Conservation (phyloP, 2,797 vertebrate species). For the Tachyglossus aculeatus region DNA sequence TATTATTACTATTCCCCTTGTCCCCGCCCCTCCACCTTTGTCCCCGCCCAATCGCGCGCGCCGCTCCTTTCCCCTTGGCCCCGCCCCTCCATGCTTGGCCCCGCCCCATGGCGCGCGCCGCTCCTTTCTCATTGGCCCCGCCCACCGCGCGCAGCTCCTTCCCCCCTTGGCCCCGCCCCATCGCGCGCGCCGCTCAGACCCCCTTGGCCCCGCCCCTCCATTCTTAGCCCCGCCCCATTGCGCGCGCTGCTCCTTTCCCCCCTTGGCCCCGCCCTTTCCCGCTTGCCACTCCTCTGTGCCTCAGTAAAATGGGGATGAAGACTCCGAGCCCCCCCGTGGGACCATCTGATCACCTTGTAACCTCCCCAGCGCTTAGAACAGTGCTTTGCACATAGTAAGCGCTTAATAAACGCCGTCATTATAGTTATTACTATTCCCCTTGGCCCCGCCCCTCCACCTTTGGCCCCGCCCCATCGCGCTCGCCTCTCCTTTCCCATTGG, state of each 20-base stretch:
- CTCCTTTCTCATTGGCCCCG: background rate
- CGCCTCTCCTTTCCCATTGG: background rate
- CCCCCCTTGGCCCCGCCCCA: background rate
- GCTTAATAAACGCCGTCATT: no score
- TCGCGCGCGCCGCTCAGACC: background rate
- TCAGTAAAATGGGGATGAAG: no score
- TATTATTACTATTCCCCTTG: no score
- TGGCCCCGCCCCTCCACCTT: background rate
- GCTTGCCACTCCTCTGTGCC: background rate
- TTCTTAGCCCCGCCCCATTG: background rate
- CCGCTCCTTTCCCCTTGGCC: background rate
- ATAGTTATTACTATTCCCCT: no score
- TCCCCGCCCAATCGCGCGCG: background rate
- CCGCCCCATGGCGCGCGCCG: background rate
- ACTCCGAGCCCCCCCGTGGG: no score
- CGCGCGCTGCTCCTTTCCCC: background rate
- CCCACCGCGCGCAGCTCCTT: background rate
- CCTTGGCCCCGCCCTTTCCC: background rate
- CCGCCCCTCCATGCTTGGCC: background rate
- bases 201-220: background rate
- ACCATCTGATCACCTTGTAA: no score
- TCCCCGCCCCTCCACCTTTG: no score
- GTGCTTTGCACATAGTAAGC: no score
- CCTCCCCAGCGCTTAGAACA: no score
- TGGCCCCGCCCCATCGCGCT: background rate